These are phyloP conservation scores for Andrena minutula DNA, from an alignment of 2,888 invertebrate species.

Conservation along the genomic window DNA sequence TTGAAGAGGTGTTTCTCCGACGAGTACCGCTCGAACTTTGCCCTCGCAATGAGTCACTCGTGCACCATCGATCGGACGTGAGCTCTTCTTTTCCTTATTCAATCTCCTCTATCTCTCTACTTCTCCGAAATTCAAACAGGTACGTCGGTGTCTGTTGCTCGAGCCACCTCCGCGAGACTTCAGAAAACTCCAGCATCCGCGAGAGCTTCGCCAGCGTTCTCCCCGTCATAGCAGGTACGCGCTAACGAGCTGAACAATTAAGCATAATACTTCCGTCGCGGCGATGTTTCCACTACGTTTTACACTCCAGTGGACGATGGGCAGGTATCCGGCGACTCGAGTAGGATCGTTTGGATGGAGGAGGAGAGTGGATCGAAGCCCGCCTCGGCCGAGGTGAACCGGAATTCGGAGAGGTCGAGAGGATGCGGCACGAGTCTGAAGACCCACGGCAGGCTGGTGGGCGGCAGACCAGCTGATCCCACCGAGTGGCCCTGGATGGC, in stretches of 20 bases:
- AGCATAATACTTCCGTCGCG: too few relatives aligned
- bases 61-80: constrained; percentile 90
- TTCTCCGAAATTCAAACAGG: constrained; percentile 73
- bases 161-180: constrained; percentile 79
- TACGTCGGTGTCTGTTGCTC: constrained; percentile 92
- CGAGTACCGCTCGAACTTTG: constrained; percentile 87
- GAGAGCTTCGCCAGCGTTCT: constrained; percentile 67
- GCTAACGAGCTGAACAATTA: not conserved
- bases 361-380: constrained; percentile 21
- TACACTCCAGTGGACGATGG: constrained; percentile 1
- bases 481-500: constrained; percentile 95
- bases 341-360: constrained; percentile 20
- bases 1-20: constrained; percentile 87
- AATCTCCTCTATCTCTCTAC: not conserved
- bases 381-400: not conserved
- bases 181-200: constrained; percentile 18
- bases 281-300: not conserved
- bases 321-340: not conserved
- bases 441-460: constrained; percentile 86
- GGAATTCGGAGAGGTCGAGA: constrained; percentile 73
- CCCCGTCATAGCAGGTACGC: constrained; percentile 75
- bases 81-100: constrained; percentile 71
- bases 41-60: constrained; percentile 88
- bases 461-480: constrained; percentile 88
- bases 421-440: constrained; percentile 87